Evolutionary conservation across 2,888 invertebrate species (phyloP).

Genomic region (Steinernema hermaphroditum): DNA sequence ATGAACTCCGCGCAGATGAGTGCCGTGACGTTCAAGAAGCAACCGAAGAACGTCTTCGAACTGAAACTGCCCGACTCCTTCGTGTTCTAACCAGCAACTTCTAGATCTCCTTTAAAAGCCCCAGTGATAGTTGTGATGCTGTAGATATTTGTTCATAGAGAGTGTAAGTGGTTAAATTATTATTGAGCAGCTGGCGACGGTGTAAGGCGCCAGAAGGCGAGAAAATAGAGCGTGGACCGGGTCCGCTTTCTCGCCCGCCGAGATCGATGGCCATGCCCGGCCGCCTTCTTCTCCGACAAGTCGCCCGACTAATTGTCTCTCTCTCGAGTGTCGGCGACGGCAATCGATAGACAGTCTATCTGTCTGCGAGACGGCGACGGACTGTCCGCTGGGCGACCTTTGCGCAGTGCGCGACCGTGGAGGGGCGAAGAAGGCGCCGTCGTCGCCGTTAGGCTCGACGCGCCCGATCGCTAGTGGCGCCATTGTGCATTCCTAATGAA

Average conservation of each 20-base stretch:
- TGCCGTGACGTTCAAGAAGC: conserved; percentile 53
- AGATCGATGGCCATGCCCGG: background rate
- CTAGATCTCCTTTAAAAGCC: background rate
- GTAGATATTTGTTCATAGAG: conserved; percentile 17
- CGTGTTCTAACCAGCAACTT: conserved; percentile 30
- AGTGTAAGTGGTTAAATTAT: no score
- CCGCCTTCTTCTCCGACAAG: background rate
- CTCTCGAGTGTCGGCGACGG: background rate
- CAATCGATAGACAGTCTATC: background rate
- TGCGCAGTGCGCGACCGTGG: background rate
- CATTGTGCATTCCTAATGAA: no score
- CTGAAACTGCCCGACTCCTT: conserved; percentile 56
- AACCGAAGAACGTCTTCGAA: conserved; percentile 57
- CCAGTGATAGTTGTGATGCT: conserved; percentile 1
- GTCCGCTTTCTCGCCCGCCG: background rate
- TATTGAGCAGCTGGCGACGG: no score
- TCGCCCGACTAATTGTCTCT: background rate
- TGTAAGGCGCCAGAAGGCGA: background rate
- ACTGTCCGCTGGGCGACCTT: background rate
- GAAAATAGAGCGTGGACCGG: background rate
- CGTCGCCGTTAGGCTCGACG: no score
- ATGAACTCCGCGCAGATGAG: conserved; percentile 54
- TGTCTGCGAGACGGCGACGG: background rate
- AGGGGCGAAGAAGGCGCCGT: background rate
- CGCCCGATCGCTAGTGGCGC: no score